phyloP scores from a whole-genome alignment of 2,113 vertebrate genomes.

The Mobula birostris region DNA sequence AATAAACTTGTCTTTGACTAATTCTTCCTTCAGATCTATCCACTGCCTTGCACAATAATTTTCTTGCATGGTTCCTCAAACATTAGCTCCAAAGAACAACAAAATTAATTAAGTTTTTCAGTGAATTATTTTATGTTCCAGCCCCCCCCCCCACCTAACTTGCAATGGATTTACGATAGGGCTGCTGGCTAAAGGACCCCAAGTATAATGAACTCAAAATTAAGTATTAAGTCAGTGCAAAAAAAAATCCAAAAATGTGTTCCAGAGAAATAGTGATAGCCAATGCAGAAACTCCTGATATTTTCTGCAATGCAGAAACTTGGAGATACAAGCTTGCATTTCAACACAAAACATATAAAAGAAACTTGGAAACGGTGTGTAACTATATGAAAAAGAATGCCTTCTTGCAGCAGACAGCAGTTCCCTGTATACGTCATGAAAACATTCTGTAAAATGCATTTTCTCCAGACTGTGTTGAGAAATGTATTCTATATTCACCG shows the following conservation, averaged over 20 bases:
- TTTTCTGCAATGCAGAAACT: neutral
- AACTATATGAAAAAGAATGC: neutral
- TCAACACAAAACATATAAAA: slow-evolving; percentile 8
- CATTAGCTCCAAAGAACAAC: neutral
- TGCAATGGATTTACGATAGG: neutral
- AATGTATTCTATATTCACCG: neutral
- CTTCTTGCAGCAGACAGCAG: neutral
- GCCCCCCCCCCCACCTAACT: too few relatives aligned
- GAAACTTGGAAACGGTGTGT: neutral
- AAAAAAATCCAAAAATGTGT: neutral
- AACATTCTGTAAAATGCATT: neutral
- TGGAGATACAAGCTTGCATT: neutral
- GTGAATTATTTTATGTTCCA: neutral
- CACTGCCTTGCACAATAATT: neutral
- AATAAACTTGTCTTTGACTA: neutral
- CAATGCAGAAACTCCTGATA: slow-evolving; percentile 4
- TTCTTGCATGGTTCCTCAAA: neutral
- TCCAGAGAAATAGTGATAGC: neutral
- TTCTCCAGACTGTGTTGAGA: neutral
- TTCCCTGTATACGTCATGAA: neutral
- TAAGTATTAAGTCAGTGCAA: neutral
- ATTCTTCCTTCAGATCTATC: neutral
- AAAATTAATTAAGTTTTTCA: neutral
- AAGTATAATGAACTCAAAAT: neutral
- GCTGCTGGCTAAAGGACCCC: neutral